A percentile compares a stretch with the other conserved stretches of the same genome.
phyloP scores from a whole-genome alignment of 35 echinoderm and acorn worm species.

The Apostichopus japonicus region DNA sequence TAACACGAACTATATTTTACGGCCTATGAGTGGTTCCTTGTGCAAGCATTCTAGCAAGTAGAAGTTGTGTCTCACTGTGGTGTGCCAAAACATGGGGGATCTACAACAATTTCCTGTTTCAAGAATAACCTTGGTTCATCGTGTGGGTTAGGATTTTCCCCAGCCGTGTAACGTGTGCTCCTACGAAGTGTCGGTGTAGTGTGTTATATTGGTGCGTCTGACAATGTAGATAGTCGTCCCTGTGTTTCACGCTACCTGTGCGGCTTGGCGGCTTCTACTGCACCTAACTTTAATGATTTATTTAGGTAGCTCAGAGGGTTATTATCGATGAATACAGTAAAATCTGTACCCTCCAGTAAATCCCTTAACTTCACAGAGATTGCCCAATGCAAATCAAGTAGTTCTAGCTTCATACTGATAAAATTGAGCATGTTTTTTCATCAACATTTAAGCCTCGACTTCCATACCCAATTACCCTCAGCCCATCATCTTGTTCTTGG shows the following conservation, averaged over 20 bases:
- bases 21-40: background rate
- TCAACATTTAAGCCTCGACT: slow-evolving; percentile 49
- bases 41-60: slow-evolving; percentile 11
- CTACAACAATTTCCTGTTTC: slow-evolving; percentile 11
- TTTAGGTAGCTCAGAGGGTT: too few species aligned
- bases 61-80: slow-evolving; percentile 45
- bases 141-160: background rate
- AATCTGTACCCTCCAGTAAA: slow-evolving; percentile 59
- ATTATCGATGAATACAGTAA: too few species aligned
- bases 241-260: background rate
- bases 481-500: slow-evolving; percentile 47
- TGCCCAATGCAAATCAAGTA: slow-evolving; percentile 72
- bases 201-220: background rate
- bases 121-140: slow-evolving; percentile 6
- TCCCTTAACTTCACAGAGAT: slow-evolving; percentile 78
- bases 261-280: too few species aligned
- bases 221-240: background rate
- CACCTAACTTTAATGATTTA: too few species aligned
- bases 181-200: too few species aligned
- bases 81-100: background rate
- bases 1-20: too few species aligned
- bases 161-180: background rate
- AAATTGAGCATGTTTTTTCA: slow-evolving; percentile 77
- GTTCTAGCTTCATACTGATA: slow-evolving; percentile 76
- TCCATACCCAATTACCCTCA: slow-evolving; percentile 55